Conservation (phyloP, 2,888 invertebrate genomes). For the Glomeris marginata region DNA sequence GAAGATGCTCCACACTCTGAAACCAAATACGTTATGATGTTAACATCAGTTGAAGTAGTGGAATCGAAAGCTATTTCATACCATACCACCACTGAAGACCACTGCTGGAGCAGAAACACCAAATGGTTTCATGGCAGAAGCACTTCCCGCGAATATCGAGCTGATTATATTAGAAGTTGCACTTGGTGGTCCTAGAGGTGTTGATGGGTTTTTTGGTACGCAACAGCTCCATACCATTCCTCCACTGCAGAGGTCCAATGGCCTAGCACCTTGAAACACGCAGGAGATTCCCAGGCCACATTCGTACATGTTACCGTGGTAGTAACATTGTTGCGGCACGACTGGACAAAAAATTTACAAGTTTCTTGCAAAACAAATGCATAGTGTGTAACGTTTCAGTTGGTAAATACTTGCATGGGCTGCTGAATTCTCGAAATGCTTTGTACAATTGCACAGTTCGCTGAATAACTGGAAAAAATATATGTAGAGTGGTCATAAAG, state of each 20-base stretch:
- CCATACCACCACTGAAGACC: neutral
- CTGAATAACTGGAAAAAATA: constrained; percentile 12
- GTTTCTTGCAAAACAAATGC: neutral
- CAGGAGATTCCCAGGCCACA: constrained; percentile 84
- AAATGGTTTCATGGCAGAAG: too few relatives aligned
- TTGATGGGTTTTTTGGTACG: constrained; percentile 40
- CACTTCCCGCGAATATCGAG: too few relatives aligned
- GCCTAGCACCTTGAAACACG: constrained; percentile 71
- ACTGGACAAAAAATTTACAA: constrained; percentile 22
- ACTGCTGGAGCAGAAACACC: too few relatives aligned
- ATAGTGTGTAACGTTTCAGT: neutral
- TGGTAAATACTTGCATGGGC: constrained; percentile 15
- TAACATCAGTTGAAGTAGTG: neutral
- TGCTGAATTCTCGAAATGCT: constrained; percentile 16
- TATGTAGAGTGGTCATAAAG: too few relatives aligned
- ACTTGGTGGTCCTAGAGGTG: constrained; percentile 10
- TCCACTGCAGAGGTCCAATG: constrained; percentile 77
- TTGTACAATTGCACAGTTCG: constrained; percentile 16
- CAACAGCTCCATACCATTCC: constrained; percentile 93
- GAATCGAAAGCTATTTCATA: neutral
- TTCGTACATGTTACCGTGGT: constrained; percentile 69
- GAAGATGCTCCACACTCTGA: constrained; percentile 81
- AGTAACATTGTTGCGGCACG: constrained; percentile 41
- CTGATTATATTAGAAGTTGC: neutral
- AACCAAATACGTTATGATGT: constrained; percentile 23